These are phyloP conservation scores for Laspeyria flexula DNA, from an alignment of 2,888 invertebrate genomes.

Conservation along the genomic window DNA sequence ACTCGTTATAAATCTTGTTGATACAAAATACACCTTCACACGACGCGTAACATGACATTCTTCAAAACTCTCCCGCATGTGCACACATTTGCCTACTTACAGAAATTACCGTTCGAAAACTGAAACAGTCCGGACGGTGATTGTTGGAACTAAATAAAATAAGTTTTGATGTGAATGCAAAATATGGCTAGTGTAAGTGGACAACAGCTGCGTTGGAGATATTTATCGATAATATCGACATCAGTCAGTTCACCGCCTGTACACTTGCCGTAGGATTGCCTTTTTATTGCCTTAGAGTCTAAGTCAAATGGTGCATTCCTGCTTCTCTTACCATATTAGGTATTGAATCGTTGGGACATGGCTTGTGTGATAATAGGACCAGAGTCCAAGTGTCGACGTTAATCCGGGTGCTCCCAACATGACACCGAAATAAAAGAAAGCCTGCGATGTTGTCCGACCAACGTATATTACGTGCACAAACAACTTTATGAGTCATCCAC, in stretches of 20 bases:
- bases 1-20: constrained; percentile 65
- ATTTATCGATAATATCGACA: constrained; percentile 32
- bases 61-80: constrained; percentile 44
- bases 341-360: constrained; percentile 51
- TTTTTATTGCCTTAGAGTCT: constrained; percentile 40
- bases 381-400: constrained; percentile 52
- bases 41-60: constrained; percentile 42
- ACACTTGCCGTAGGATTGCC: constrained; percentile 30
- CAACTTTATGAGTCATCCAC: constrained; percentile 45
- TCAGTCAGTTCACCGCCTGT: constrained; percentile 38
- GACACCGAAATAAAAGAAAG: constrained; percentile 73
- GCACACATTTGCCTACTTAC: constrained; percentile 45
- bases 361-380: constrained; percentile 54
- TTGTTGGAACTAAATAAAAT: constrained; percentile 23
- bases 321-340: constrained; percentile 35
- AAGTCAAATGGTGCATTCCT: constrained; percentile 44
- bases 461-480: constrained; percentile 35
- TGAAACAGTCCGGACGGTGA: constrained; percentile 35
- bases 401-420: constrained; percentile 59
- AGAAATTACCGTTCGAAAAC: constrained; percentile 43
- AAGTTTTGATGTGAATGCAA: constrained; percentile 16
- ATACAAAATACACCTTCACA: constrained; percentile 53
- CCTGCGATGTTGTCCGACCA: constrained; percentile 56
- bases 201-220: constrained; percentile 8
- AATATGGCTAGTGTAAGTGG: constrained; percentile 6